A percentile compares a stretch with the other conserved stretches of the same genome.
Conservation (phyloP, 2,797 vertebrate species). For the Lates japonicus region DNA sequence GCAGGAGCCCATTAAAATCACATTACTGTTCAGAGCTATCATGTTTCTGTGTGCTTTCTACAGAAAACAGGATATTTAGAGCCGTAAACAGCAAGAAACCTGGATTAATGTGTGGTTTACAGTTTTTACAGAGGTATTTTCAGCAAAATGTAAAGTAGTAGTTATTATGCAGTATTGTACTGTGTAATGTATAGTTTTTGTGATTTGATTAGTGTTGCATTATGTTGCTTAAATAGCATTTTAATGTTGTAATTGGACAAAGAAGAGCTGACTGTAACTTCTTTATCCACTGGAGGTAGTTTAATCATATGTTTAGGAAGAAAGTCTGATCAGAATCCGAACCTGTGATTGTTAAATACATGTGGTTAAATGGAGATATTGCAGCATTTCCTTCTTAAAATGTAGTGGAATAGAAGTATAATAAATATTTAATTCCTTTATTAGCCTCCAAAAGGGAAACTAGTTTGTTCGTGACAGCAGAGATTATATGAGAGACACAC, state of each 20-base stretch:
- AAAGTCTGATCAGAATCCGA: not conserved
- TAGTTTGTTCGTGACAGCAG: not conserved
- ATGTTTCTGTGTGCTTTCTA: conserved; percentile 74
- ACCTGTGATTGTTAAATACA: not conserved
- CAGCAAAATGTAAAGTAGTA: not conserved
- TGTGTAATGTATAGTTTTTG: not conserved
- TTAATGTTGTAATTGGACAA: not conserved
- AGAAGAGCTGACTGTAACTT: not conserved
- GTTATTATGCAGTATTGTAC: not conserved
- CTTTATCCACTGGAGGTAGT: not conserved
- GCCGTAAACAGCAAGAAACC: conserved; percentile 1
- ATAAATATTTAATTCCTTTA: not conserved
- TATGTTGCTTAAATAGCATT: not conserved
- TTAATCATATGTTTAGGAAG: not conserved
- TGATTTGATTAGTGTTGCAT: not conserved
- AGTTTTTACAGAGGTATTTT: not conserved
- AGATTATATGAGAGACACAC: not conserved
- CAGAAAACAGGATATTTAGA: conserved; percentile 63
- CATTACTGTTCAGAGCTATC: conserved; percentile 74
- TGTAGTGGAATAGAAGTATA: not conserved
- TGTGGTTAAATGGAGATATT: not conserved
- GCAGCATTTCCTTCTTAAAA: not conserved
- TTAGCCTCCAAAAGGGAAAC: not conserved
- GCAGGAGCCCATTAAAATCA: conserved; percentile 78
- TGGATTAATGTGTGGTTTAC: not conserved